These are phyloP conservation scores for Eueremaeus valkanovi DNA, from an alignment of 2,888 invertebrate genomes.

Conservation along the genomic window DNA sequence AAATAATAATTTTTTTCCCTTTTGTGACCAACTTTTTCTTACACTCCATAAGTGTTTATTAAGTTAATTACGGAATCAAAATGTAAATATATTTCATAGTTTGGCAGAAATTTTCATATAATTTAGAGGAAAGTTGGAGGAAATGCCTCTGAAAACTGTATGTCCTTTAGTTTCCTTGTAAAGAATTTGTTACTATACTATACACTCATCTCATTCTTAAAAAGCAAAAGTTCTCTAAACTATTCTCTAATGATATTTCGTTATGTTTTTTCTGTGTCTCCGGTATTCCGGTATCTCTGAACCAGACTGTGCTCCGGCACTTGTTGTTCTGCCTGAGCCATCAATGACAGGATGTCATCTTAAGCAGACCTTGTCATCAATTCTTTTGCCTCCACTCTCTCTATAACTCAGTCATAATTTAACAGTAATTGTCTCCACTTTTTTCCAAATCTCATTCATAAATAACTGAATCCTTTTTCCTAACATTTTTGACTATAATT, in stretches of 20 bases:
- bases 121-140: no score
- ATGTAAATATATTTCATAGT: no score
- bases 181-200: neutral
- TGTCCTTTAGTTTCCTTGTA: conserved; percentile 25
- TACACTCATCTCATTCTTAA: conserved; percentile 9
- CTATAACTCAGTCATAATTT: neutral
- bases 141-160: no score
- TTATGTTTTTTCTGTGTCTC: neutral
- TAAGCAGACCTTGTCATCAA: conserved; percentile 27
- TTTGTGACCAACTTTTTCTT: no score
- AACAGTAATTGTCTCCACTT: neutral
- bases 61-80: no score
- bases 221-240: neutral
- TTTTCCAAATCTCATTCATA: no score
- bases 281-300: conserved; percentile 10
- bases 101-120: no score
- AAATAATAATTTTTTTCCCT: no score
- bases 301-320: neutral
- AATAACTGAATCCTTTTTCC: no score
- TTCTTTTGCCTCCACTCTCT: neutral
- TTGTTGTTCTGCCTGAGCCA: conserved; percentile 19
- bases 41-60: no score
- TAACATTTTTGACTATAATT: no score
- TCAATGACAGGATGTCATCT: conserved; percentile 27
- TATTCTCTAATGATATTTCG: neutral